A percentile compares a stretch with the other conserved stretches of the same genome.
Evolutionary conservation across 64 coral and sea anemone species (phyloP).

Genomic region (Montipora sp.): DNA sequence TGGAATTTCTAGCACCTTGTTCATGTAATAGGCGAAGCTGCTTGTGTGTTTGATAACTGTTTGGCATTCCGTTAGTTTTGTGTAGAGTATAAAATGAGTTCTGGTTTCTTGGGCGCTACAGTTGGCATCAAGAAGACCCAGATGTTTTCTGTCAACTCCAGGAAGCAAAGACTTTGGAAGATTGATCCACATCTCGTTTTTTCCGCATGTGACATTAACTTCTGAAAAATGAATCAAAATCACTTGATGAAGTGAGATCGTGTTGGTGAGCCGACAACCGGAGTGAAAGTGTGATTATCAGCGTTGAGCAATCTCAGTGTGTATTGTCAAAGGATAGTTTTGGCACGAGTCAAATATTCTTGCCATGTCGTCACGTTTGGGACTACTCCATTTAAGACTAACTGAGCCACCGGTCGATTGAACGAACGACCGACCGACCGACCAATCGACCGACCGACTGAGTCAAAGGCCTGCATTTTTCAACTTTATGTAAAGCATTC

Average conservation of each 20-base stretch:
- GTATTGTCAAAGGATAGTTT: too few species aligned
- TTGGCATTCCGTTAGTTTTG: slow-evolving; percentile 59
- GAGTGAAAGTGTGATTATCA: background rate
- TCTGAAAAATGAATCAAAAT: background rate
- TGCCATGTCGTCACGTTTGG: too few species aligned
- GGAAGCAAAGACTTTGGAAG: background rate
- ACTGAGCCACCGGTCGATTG: too few species aligned
- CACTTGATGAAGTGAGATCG: background rate
- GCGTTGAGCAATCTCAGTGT: background rate
- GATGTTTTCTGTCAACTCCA: slow-evolving; percentile 34
- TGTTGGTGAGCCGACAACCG: background rate
- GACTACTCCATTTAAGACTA: too few species aligned
- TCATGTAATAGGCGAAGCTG: slow-evolving; percentile 49
- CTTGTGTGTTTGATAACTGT: slow-evolving; percentile 44
- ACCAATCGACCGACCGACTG: too few species aligned
- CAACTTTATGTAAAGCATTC: too few species aligned
- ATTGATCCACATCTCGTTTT: slow-evolving; percentile 38
- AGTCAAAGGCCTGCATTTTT: too few species aligned
- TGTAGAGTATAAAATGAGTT: slow-evolving; percentile 64
- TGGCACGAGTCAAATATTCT: too few species aligned
- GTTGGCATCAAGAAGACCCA: slow-evolving; percentile 36
- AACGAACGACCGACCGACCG: too few species aligned
- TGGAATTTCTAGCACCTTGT: slow-evolving; percentile 62
- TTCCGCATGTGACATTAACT: slow-evolving; percentile 6
- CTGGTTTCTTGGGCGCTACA: slow-evolving; percentile 53